Conservation (phyloP, 2,888 invertebrate species). For the Cactoblastis cactorum region DNA sequence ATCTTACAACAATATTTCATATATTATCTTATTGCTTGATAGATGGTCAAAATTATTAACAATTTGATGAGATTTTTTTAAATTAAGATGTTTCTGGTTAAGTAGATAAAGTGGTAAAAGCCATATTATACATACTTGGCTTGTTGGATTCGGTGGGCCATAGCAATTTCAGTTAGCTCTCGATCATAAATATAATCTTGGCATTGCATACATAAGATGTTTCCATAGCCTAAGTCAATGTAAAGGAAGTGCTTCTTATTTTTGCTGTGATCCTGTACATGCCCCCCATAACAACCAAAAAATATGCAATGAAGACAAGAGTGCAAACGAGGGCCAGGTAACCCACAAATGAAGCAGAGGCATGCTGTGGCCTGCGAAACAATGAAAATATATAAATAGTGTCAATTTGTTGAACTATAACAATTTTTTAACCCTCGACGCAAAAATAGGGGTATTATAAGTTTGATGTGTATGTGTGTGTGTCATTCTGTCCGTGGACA, state of each 20-base stretch:
- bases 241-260: constrained; percentile 90
- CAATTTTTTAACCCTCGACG: neutral
- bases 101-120: too few relatives aligned
- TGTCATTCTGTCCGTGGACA: too few relatives aligned
- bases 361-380: constrained; percentile 85
- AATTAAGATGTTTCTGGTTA: too few relatives aligned
- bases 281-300: constrained; percentile 93
- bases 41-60: too few relatives aligned
- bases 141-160: constrained; percentile 74
- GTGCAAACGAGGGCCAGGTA: constrained; percentile 88
- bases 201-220: constrained; percentile 93
- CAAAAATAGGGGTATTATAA: too few relatives aligned
- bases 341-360: constrained; percentile 90
- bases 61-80: too few relatives aligned
- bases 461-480: too few relatives aligned
- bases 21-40: too few relatives aligned
- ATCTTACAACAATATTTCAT: too few relatives aligned
- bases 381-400: neutral
- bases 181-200: constrained; percentile 95
- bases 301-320: constrained; percentile 94
- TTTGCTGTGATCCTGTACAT: constrained; percentile 92
- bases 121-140: constrained; percentile 76
- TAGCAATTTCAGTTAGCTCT: constrained; percentile 80
- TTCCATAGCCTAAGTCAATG: constrained; percentile 92
- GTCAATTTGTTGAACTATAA: neutral